Conservation (phyloP, 2,888 invertebrate species). For the Anodontia alba region DNA sequence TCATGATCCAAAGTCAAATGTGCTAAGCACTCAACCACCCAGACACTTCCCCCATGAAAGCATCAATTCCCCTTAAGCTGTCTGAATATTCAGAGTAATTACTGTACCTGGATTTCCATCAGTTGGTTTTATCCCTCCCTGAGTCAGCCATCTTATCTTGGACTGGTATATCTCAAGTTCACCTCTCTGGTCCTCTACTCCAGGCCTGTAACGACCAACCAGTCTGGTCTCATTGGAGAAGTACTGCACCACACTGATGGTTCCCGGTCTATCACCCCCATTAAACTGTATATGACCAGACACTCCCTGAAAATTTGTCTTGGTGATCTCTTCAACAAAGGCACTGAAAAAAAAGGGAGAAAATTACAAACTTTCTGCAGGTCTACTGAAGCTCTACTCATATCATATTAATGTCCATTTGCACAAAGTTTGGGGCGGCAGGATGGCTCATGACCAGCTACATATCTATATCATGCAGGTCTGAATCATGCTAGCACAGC, state of each 20-base stretch:
- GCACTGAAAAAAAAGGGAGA: constrained; percentile 85
- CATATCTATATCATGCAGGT: too few relatives aligned
- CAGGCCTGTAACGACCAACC: constrained; percentile 82
- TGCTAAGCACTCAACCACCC: too few relatives aligned
- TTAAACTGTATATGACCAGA: constrained; percentile 90
- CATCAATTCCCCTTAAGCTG: too few relatives aligned
- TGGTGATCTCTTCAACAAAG: constrained; percentile 88
- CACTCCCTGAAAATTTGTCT: constrained; percentile 90
- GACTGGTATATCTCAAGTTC: constrained; percentile 86
- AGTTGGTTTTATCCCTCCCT: constrained; percentile 88
- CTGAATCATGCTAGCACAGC: too few relatives aligned
- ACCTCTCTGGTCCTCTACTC: constrained; percentile 65
- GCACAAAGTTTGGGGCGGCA: too few relatives aligned
- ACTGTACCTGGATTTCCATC: constrained; percentile 84
- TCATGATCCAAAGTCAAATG: too few relatives aligned
- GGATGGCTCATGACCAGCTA: too few relatives aligned
- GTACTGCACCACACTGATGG: constrained; percentile 84
- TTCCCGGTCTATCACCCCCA: constrained; percentile 88
- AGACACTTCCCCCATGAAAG: too few relatives aligned
- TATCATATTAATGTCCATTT: too few relatives aligned
- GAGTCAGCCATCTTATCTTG: constrained; percentile 89
- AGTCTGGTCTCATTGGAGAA: constrained; percentile 78
- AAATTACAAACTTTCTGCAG: too few relatives aligned
- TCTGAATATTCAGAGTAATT: too few relatives aligned
- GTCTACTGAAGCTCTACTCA: too few relatives aligned